A percentile compares a stretch with the other conserved stretches of the same genome.
phyloP scores from a whole-genome alignment of 2,797 vertebrate genomes.

The Lutra lutra region DNA sequence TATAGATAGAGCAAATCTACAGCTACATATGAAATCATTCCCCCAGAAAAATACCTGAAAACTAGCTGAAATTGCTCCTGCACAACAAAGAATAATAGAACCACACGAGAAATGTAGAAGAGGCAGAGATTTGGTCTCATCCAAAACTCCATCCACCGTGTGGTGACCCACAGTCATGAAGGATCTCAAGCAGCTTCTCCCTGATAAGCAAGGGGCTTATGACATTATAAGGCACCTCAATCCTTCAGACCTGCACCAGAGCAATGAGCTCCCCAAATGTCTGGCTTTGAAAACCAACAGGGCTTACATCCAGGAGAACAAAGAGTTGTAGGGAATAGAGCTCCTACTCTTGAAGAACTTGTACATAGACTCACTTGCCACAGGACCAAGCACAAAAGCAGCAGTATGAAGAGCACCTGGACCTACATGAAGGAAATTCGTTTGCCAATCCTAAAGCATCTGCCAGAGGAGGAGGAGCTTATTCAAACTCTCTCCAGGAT shows the following conservation, averaged over 20 bases:
- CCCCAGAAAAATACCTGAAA: neutral
- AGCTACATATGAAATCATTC: neutral
- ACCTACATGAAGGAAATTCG: neutral
- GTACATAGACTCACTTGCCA: neutral
- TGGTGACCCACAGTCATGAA: neutral
- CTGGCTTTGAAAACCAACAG: neutral
- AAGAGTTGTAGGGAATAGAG: neutral
- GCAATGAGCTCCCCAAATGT: neutral
- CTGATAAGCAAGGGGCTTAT: neutral
- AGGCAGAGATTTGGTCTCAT: neutral
- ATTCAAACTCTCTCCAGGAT: neutral
- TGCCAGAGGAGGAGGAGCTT: neutral
- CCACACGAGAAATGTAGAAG: neutral
- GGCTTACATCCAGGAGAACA: neutral
- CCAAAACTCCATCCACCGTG: neutral
- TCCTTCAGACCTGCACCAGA: neutral
- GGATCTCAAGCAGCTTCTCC: neutral
- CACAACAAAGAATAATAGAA: neutral
- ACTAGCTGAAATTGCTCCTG: neutral
- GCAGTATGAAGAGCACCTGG: neutral
- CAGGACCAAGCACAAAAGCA: neutral
- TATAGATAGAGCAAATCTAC: neutral
- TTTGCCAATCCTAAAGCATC: neutral
- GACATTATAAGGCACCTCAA: neutral
- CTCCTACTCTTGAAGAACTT: neutral